These are phyloP conservation scores for Limonius californicus DNA, from an alignment of 1,140 invertebrate genomes.

Conservation along the genomic window DNA sequence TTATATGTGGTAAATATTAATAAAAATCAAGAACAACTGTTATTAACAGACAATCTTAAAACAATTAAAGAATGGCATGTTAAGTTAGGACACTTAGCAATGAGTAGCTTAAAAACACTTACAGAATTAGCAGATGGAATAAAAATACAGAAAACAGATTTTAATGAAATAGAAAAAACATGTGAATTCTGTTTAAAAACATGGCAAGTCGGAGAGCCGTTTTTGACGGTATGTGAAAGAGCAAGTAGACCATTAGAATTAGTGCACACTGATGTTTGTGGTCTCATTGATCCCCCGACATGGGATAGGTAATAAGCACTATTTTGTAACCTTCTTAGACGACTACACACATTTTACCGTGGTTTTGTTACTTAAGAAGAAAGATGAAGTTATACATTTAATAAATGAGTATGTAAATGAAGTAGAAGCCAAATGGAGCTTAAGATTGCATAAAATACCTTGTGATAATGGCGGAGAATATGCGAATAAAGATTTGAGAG, in stretches of 20 bases:
- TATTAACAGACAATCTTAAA: not conserved
- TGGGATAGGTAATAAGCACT: no score
- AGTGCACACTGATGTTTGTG: conserved; percentile 44
- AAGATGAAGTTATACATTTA: conserved; percentile 17
- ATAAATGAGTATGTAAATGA: conserved; percentile 8
- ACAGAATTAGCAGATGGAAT: not conserved
- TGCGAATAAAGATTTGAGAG: conserved; percentile 22
- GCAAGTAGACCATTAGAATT: conserved; percentile 27
- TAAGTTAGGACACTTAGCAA: conserved; percentile 1
- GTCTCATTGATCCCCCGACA: conserved; percentile 37
- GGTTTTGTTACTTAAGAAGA: conserved; percentile 38
- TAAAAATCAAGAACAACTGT: not conserved
- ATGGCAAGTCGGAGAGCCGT: conserved; percentile 17
- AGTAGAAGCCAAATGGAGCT: conserved; percentile 8
- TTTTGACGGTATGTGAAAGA: conserved; percentile 15
- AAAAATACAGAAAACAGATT: conserved; percentile 6
- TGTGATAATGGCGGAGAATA: conserved; percentile 37
- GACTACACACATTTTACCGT: conserved; percentile 34
- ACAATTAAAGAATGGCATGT: not conserved
- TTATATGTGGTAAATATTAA: not conserved
- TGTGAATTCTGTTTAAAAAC: conserved; percentile 30
- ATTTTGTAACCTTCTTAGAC: no score
- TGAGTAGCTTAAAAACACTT: not conserved
- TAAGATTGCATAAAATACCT: conserved; percentile 13
- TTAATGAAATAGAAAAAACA: conserved; percentile 20